These are phyloP conservation scores for Trichogramma evanescens DNA, from an alignment of 2,888 invertebrate genomes.

Conservation along the genomic window DNA sequence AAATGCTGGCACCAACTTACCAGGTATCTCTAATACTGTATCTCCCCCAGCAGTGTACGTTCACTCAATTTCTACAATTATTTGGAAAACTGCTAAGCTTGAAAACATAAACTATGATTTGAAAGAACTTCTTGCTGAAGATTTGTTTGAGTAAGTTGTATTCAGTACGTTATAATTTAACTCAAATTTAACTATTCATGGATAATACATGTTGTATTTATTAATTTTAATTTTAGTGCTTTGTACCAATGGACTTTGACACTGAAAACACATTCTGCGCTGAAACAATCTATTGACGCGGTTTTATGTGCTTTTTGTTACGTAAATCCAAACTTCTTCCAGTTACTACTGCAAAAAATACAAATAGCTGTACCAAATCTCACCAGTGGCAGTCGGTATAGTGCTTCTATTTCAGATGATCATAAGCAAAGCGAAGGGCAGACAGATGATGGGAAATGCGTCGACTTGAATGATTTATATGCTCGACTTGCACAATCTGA, in stretches of 20 bases:
- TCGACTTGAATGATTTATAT: constrained; percentile 53
- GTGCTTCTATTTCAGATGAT: constrained; percentile 57
- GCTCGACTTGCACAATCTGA: constrained; percentile 54
- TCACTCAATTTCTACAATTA: constrained; percentile 74
- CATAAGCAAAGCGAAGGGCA: constrained; percentile 54
- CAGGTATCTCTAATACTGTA: constrained; percentile 23
- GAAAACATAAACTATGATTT: constrained; percentile 57
- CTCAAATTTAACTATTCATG: constrained; percentile 4
- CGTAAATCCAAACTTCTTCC: constrained; percentile 72
- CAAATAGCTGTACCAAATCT: constrained; percentile 55
- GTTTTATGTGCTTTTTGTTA: constrained; percentile 81
- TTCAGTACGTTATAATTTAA: not conserved
- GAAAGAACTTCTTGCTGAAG: constrained; percentile 61
- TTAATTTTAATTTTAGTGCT: constrained; percentile 43
- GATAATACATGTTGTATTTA: not conserved
- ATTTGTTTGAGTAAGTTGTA: constrained; percentile 62
- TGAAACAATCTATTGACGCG: constrained; percentile 80
- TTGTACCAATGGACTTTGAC: constrained; percentile 71
- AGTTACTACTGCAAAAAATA: constrained; percentile 65
- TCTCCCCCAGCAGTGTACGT: constrained; percentile 54
- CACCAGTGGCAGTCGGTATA: constrained; percentile 47
- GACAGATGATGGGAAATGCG: constrained; percentile 65
- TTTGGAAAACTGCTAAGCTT: constrained; percentile 66
- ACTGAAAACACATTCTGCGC: constrained; percentile 62
- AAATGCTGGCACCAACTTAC: constrained; percentile 23